These are phyloP conservation scores for Vanacampus margaritifer DNA, from an alignment of 2,113 vertebrate species.

Conservation along the genomic window DNA sequence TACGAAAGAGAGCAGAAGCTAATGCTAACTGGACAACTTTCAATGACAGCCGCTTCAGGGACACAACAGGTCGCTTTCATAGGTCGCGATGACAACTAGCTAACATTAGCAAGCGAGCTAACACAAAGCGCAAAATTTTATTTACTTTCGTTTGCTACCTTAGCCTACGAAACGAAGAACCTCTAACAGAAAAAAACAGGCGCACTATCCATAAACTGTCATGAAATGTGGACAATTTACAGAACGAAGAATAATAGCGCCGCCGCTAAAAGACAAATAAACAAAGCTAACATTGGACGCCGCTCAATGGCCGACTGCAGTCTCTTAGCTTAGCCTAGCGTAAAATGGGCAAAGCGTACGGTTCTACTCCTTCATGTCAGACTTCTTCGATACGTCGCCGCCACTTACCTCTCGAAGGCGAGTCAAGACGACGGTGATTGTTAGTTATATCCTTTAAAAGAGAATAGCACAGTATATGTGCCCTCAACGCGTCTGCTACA, in stretches of 20 bases:
- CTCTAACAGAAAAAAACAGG: rapidly evolving
- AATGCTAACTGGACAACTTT: neutral
- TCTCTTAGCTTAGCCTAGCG: constrained; percentile 44
- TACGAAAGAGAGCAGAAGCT: neutral
- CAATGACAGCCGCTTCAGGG: constrained; percentile 18
- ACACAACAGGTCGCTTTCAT: constrained; percentile 48
- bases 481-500: neutral
- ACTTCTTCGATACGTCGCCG: too few relatives aligned
- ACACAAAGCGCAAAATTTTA: neutral
- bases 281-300: constrained; percentile 36
- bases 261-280: constrained; percentile 28
- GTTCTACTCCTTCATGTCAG: constrained; percentile 1
- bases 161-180: neutral
- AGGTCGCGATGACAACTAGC: constrained; percentile 36
- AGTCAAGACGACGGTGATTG: neutral
- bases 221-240: neutral
- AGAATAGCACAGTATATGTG: neutral
- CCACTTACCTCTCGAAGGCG: neutral
- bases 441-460: constrained; percentile 2
- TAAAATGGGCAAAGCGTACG: neutral
- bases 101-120: constrained; percentile 36
- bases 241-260: constrained; percentile 19
- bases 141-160: neutral
- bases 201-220: neutral
- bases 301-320: constrained; percentile 11